These are phyloP conservation scores for Kryptopterus vitreolus DNA, from an alignment of 2,797 vertebrate genomes.

Conservation along the genomic window DNA sequence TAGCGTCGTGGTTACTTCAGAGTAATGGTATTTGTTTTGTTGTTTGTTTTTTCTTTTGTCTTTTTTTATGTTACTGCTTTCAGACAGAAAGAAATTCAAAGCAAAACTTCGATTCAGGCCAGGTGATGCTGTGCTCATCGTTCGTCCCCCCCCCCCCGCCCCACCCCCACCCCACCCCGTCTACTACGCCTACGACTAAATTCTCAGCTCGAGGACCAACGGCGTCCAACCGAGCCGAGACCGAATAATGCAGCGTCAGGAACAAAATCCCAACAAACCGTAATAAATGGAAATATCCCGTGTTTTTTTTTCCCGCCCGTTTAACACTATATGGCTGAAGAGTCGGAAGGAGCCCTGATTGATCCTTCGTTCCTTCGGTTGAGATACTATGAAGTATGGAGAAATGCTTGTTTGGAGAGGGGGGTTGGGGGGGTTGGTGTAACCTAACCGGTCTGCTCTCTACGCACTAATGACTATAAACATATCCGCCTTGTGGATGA, in stretches of 20 bases:
- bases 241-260: constrained; percentile 62
- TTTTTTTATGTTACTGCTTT: constrained; percentile 57
- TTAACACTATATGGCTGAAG: constrained; percentile 90
- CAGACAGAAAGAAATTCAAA: constrained; percentile 60
- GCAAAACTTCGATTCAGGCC: constrained; percentile 73
- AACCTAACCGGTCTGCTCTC: constrained; percentile 80
- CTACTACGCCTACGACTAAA: constrained; percentile 60
- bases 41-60: constrained; percentile 31
- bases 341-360: constrained; percentile 69
- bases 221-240: constrained; percentile 76
- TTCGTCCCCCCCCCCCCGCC: too few relatives aligned
- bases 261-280: constrained; percentile 65
- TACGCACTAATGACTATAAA: constrained; percentile 74
- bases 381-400: constrained; percentile 93
- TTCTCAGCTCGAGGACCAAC: constrained; percentile 64
- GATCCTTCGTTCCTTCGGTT: constrained; percentile 81
- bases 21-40: constrained; percentile 59
- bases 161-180: too few relatives aligned
- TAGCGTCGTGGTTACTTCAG: constrained; percentile 66
- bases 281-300: constrained; percentile 72
- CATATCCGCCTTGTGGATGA: constrained; percentile 59
- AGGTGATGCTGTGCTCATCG: constrained; percentile 74
- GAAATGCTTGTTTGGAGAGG: constrained; percentile 95
- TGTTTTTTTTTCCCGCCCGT: constrained; percentile 63
- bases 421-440: constrained; percentile 81